Evolutionary conservation across 2,797 vertebrate species (phyloP).

Genomic region (Nothura maculosa): DNA sequence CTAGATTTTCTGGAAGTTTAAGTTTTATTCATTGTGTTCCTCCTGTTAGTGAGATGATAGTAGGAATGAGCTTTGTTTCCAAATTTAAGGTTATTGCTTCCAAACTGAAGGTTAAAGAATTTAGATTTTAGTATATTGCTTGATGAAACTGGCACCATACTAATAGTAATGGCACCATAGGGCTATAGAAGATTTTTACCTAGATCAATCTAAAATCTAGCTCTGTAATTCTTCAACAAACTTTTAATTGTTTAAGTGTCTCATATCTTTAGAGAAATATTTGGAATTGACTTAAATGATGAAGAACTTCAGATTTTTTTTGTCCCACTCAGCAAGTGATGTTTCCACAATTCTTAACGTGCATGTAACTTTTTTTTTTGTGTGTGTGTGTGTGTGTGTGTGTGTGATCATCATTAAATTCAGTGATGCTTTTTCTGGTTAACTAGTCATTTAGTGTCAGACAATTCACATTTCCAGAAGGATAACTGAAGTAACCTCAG

Average conservation of each 20-base stretch:
- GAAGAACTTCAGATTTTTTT: not conserved
- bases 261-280: not conserved
- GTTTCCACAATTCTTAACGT: not conserved
- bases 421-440: not conserved
- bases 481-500: not conserved
- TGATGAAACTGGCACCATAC: not conserved
- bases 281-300: not conserved
- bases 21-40: not conserved
- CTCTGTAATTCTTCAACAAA: not conserved
- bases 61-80: not conserved
- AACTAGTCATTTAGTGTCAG: not conserved
- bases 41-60: not conserved
- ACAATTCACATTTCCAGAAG: not conserved
- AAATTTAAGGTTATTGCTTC: not conserved
- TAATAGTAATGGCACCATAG: not conserved
- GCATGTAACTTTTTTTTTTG: not conserved
- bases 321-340: not conserved
- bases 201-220: not conserved
- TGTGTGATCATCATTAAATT: not conserved
- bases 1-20: not conserved
- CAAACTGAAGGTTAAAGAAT: not conserved
- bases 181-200: not conserved
- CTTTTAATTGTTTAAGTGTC: not conserved
- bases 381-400: fast-evolving
- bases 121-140: not conserved